Base-by-base conservation (phyloP, 2,888 invertebrate species). In the Sinopyrophorus schimmeli region DNA sequence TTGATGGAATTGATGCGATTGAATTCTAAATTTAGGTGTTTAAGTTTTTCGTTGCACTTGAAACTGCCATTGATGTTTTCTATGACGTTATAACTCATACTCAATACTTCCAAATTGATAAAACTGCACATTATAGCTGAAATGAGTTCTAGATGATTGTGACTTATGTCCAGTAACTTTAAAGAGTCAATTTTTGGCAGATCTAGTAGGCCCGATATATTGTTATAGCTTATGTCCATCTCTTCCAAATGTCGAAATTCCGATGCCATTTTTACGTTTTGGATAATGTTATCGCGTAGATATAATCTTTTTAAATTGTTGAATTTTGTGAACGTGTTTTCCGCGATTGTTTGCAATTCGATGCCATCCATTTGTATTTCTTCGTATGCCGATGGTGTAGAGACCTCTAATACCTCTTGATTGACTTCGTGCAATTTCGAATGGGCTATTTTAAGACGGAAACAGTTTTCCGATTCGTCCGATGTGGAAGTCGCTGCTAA, bases 41-140 rank as follows among this genome's bases (percentile, higher is more conserved):
- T 26, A 1, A 49, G 32, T 4, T 27, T 43, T 12, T 10, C 24
- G 17, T 43, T 49, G 10, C 42, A 49, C 6, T 15, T 15, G 21
- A 48, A 38, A 16, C 10, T 18, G 12, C 5, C 7, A 5, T 32
- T 62, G 24, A 75, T 47, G 12, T 70, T 69, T 1, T 63, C 53
- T 55, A 76, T 75, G 3, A 68, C 57, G 21, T 72, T 69, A 18
- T 66, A 68, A 1, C 62, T 58, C 2, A 77, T 31, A 16, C 18
- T 32, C 1, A 41, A 12, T 15, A 28, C 34, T 34, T 20, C 23
- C 11, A 49, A 10, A n/a, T 10, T 5, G 12, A 16, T 17, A 12
- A 49, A 43, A 18, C 37, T 37, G 20, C 38, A 43, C 2, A 27
- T 4, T 5, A 41, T 3, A 3, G 17, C 2, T 17, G 16, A 18